These are phyloP conservation scores for Tetranychus piercei DNA, from an alignment of 2,888 invertebrate genomes.

Conservation along the genomic window DNA sequence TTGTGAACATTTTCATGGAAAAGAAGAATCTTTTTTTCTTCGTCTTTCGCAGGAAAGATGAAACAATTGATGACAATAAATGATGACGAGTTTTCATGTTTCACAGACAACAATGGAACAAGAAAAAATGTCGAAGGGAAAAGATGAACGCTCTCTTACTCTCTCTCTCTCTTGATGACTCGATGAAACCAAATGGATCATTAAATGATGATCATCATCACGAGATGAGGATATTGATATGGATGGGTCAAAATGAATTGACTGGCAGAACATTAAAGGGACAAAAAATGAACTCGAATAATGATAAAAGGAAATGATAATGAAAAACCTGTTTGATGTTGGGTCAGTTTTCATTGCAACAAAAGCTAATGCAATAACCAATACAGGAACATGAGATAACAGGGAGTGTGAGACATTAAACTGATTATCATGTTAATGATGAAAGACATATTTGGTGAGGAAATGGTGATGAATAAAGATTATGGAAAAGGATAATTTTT, in stretches of 20 bases:
- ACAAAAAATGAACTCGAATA: background rate
- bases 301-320: background rate
- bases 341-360: background rate
- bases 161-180: no score
- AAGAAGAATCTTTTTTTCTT: no score
- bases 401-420: background rate
- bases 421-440: background rate
- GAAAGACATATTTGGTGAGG: background rate
- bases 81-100: no score
- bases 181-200: no score
- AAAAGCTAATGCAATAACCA: background rate
- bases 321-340: background rate
- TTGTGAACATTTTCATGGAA: no score
- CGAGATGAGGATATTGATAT: background rate
- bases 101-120: no score
- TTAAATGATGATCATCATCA: no score
- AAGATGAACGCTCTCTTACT: no score
- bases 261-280: background rate
- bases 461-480: background rate
- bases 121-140: no score
- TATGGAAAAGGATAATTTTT: background rate
- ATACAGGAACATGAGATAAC: background rate
- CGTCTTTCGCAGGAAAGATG: no score
- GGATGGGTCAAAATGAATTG: background rate
- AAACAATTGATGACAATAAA: no score